phyloP scores from a whole-genome alignment of 2,113 vertebrate genomes.

The Cacatua alba region DNA sequence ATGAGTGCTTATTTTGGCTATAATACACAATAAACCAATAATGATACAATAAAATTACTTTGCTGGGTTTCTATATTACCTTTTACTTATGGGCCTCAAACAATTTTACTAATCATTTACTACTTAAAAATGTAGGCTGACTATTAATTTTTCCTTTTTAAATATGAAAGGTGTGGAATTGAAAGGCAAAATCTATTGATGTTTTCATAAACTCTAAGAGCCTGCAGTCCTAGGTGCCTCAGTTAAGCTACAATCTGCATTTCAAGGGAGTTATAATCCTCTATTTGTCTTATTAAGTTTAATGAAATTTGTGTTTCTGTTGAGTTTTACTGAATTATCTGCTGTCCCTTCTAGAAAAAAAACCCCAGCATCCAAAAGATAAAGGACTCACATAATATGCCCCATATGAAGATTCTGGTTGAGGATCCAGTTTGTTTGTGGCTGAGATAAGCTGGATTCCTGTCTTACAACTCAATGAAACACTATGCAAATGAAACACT shows the following conservation, averaged over 20 bases:
- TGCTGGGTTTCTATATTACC: background rate
- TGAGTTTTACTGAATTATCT: background rate
- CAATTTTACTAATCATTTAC: background rate
- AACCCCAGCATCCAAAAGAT: background rate
- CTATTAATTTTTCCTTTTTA: background rate
- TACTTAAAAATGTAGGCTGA: background rate
- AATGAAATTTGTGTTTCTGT: background rate
- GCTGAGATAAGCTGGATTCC: background rate
- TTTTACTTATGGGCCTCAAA: background rate
- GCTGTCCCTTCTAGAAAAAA: background rate
- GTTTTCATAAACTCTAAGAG: background rate
- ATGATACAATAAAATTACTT: background rate
- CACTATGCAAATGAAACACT: background rate
- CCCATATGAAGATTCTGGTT: background rate
- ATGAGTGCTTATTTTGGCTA: background rate
- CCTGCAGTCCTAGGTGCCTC: background rate
- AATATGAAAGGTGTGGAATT: background rate
- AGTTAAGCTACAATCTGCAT: background rate
- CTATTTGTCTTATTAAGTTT: background rate
- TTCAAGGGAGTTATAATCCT: background rate
- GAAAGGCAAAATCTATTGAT: background rate
- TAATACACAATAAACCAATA: background rate
- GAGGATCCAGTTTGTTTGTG: background rate
- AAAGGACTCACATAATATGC: background rate
- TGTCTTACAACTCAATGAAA: background rate